Evolutionary conservation across 2,113 vertebrate genomes (phyloP).

Genomic region (Echinops telfairi): DNA sequence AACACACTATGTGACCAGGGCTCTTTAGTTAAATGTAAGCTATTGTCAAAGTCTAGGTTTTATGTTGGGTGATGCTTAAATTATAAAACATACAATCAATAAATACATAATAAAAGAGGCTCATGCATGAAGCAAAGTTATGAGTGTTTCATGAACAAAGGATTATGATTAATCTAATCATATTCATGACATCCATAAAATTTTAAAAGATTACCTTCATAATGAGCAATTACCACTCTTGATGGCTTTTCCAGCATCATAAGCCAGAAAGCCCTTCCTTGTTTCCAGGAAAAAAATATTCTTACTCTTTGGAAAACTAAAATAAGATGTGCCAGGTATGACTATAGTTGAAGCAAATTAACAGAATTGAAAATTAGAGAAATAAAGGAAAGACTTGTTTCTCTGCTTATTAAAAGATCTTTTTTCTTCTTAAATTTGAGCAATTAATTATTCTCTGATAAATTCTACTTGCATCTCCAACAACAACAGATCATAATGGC

Average conservation of each 20-base stretch:
- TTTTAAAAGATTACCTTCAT: not conserved
- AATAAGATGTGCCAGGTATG: not conserved
- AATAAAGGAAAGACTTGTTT: not conserved
- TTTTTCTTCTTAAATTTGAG: not conserved
- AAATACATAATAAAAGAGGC: no score
- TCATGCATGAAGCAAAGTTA: not conserved
- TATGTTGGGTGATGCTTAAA: no score
- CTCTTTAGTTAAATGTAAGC: no score
- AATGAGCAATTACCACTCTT: not conserved
- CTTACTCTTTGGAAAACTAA: not conserved
- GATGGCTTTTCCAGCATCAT: not conserved
- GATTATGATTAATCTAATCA: constrained; percentile 27
- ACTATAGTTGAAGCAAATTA: not conserved
- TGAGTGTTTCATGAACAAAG: not conserved
- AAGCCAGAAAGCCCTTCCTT: not conserved
- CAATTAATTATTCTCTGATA: not conserved
- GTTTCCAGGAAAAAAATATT: not conserved
- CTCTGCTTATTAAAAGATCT: not conserved
- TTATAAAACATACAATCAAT: no score
- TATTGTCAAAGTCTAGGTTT: no score
- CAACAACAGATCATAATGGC: not conserved
- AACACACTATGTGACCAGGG: no score
- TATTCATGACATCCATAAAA: not conserved
- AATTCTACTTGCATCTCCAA: not conserved
- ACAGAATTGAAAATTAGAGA: not conserved